These are phyloP conservation scores for Perca schrenkii DNA, from an alignment of 2,113 vertebrate species.

Conservation along the genomic window DNA sequence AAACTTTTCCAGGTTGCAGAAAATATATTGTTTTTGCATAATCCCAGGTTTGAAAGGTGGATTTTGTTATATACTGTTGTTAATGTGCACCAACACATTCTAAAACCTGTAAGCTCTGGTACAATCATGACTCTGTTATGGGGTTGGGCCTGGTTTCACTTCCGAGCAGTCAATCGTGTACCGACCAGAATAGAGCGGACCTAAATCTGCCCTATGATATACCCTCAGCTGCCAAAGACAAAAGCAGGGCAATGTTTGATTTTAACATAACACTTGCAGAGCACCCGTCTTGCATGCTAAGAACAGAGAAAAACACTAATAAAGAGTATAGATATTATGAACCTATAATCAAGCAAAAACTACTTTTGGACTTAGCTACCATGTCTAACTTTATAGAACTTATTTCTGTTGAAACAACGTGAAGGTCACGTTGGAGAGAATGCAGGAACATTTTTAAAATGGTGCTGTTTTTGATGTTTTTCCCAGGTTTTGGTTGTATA, in stretches of 20 bases:
- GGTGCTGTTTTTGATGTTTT: conserved; percentile 84
- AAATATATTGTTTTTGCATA: conserved; percentile 29
- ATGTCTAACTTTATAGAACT: conserved; percentile 76
- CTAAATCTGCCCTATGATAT: conserved; percentile 40
- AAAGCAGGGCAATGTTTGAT: conserved; percentile 65
- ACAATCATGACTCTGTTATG: conserved; percentile 56
- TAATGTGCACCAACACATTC: conserved; percentile 44
- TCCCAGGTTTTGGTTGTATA: conserved; percentile 63
- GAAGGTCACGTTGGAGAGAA: conserved; percentile 69
- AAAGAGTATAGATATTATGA: conserved; percentile 68
- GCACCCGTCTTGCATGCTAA: conserved; percentile 74
- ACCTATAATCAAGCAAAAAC: conserved; percentile 74
- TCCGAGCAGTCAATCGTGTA: conserved; percentile 35
- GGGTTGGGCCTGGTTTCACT: conserved; percentile 57
- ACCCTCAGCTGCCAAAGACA: conserved; percentile 74
- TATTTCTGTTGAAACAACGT: conserved; percentile 66
- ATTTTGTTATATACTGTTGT: conserved; percentile 52
- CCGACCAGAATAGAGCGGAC: conserved; percentile 36
- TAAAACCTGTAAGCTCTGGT: conserved; percentile 57
- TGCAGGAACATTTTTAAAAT: conserved; percentile 71
- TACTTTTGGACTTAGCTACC: conserved; percentile 65
- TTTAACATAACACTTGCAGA: conserved; percentile 61
- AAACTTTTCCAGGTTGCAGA: conserved; percentile 43
- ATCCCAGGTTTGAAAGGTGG: conserved; percentile 38
- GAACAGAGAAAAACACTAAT: conserved; percentile 51